Conservation (phyloP, 2,888 invertebrate species). For the Tortricodes alternella region DNA sequence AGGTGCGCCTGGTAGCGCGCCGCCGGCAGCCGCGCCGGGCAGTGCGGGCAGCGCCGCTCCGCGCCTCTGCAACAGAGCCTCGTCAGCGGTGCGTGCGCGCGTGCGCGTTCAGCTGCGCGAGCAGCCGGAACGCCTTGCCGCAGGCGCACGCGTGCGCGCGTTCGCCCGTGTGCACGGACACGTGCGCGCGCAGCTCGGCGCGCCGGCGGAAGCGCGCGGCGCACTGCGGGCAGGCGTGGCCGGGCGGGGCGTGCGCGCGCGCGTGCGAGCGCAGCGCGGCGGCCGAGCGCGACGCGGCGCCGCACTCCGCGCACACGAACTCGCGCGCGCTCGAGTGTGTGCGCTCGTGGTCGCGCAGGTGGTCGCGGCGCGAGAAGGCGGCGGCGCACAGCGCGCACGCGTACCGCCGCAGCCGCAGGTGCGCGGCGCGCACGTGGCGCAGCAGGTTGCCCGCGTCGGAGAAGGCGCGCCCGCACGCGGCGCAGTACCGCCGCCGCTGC, state of each 20-base stretch:
- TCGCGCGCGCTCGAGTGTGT: conserved; percentile 70
- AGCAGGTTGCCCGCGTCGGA: conserved; percentile 73
- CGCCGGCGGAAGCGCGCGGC: conserved; percentile 79
- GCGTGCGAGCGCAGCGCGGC: conserved; percentile 79
- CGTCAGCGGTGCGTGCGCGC: conserved; percentile 40
- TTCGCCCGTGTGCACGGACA: conserved; percentile 81
- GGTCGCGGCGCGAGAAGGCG: conserved; percentile 72
- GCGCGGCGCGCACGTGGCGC: conserved; percentile 76
- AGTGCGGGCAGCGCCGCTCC: conserved; percentile 22
- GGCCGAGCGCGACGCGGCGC: conserved; percentile 75
- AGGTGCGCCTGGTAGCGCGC: conserved; percentile 50
- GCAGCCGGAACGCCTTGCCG: conserved; percentile 72
- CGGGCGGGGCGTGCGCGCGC: conserved; percentile 56
- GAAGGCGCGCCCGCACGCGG: conserved; percentile 79
- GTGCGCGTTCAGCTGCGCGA: conserved; percentile 55
- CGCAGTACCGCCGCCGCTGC: conserved; percentile 71
- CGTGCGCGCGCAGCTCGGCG: conserved; percentile 79
- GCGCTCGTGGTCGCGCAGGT: conserved; percentile 75
- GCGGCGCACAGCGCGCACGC: conserved; percentile 71
- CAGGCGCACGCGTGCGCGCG: conserved; percentile 80
- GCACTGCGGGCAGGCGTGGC: conserved; percentile 76
- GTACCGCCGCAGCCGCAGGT: conserved; percentile 72
- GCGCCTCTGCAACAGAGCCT: conserved; percentile 54
- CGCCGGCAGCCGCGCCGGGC: conserved; percentile 15
- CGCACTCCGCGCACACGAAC: conserved; percentile 80